Evolutionary conservation across 2,113 vertebrate genomes (phyloP), one percentile per base, ranked within the genome.

Genomic region (Ochotona curzoniae): DNA sequence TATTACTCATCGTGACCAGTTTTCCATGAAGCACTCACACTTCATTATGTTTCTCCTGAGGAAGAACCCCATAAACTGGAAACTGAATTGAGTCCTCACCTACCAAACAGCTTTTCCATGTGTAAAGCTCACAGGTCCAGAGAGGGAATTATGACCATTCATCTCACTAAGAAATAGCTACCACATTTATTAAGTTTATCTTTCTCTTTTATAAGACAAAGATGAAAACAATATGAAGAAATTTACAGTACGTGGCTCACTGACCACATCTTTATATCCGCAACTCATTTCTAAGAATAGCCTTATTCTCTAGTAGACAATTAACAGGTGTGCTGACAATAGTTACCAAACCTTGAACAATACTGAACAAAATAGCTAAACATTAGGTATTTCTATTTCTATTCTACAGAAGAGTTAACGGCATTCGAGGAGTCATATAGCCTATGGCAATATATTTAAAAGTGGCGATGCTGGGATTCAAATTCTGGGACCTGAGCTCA

Each of bases 151-250:
- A 38, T 84, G 44, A 71, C 20, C 30, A 28, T 75, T 76, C 32
- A 70, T 49, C 32, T 81, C 54, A 74, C 8, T 47, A 83, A 70
- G 35, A 83, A 87, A 54, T 2, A 63, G 49, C 23, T 60, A 32
- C 57, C 61, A 61, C 51, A 44, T 30, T 91, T 60, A 79, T 74
- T 83, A 61, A 94, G 82, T 89, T 78, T 82, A 26, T 61, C 66
- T 63, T 79, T 95, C 61, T 78, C 67, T 66, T 61, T 67, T 35
- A 0, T 20, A 47, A 83, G 44, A 74, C 44, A 61, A 78, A 78
- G 63, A 78, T n/a, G 38, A 21, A 26, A 78, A 51, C 18, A 70
- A 70, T 61, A 70, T 82, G 70, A 28, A 8, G 51, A 83, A 28
- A 57, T 83, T 60, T 87, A 35, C 5, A 89, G 25, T 51, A 79